These are phyloP conservation scores for Drosophila ercepeae DNA, from an alignment of 1,140 invertebrate genomes.

Conservation along the genomic window DNA sequence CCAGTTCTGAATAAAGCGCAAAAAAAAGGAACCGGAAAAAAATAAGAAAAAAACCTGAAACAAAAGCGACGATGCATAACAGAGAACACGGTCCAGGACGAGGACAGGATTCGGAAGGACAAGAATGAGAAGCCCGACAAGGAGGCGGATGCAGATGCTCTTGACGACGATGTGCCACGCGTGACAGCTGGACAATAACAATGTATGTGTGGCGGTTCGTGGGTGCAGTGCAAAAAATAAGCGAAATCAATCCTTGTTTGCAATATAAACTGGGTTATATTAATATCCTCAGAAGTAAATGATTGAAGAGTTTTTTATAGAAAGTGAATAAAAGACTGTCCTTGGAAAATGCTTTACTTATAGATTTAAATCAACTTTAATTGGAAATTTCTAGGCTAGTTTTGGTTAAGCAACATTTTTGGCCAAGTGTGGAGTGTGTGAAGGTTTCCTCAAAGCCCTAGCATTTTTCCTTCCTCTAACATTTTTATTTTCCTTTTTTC, in stretches of 20 bases:
- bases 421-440: conserved; percentile 2
- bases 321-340: no score
- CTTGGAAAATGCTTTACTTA: no score
- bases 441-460: conserved; percentile 36
- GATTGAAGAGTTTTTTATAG: not conserved
- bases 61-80: conserved; percentile 75
- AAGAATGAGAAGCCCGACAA: conserved; percentile 38
- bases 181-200: conserved; percentile 82
- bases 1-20: conserved; percentile 56
- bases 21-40: conserved; percentile 25
- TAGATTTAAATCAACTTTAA: no score
- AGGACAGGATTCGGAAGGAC: conserved; percentile 26
- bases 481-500: conserved; percentile 24
- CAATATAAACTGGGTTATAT: no score
- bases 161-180: conserved; percentile 70
- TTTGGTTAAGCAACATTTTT: no score
- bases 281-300: not conserved
- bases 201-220: conserved; percentile 27
- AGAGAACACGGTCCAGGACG: conserved; percentile 52
- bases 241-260: not conserved
- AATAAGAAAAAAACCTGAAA: conserved; percentile 55
- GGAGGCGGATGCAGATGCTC: conserved; percentile 41
- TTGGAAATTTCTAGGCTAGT: no score
- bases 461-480: conserved; percentile 11
- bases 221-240: conserved; percentile 17